A percentile compares a stretch with the other conserved stretches of the same genome.
Evolutionary conservation across 2,113 vertebrate species (phyloP).

Genomic region (Campylomormyrus numenius): DNA sequence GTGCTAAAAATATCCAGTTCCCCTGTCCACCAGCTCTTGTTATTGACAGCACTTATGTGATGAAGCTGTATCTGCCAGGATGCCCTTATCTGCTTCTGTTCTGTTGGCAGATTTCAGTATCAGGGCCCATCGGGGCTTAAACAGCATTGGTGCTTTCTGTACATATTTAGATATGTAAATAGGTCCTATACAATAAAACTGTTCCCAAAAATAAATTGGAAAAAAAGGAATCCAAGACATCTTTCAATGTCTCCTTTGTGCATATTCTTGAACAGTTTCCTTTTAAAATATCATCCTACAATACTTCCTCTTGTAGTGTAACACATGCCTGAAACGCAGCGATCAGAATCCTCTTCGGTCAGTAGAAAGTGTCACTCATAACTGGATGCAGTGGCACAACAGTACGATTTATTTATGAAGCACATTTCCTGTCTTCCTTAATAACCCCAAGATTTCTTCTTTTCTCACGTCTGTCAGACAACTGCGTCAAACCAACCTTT

Average conservation of each 20-base stretch:
- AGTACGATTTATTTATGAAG: slow-evolving; percentile 56
- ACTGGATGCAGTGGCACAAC: slow-evolving; percentile 75
- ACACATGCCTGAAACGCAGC: slow-evolving; percentile 81
- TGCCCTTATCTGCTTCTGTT: slow-evolving; percentile 65
- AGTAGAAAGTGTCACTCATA: slow-evolving; percentile 50
- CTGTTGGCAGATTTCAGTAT: slow-evolving; percentile 79
- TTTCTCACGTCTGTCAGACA: slow-evolving; percentile 42
- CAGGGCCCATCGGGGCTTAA: slow-evolving; percentile 73
- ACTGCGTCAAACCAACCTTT: slow-evolving; percentile 52
- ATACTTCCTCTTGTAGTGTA: slow-evolving; percentile 59
- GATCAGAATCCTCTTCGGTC: slow-evolving; percentile 44
- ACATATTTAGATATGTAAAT: slow-evolving; percentile 94
- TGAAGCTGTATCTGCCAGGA: slow-evolving; percentile 84
- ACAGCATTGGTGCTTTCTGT: slow-evolving; percentile 94
- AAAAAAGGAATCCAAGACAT: slow-evolving; percentile 86
- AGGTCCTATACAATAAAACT: slow-evolving; percentile 94
- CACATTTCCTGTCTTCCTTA: slow-evolving; percentile 38
- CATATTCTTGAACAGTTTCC: slow-evolving; percentile 71
- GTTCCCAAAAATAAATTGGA: slow-evolving; percentile 84
- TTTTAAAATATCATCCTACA: slow-evolving; percentile 65
- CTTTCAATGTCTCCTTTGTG: slow-evolving; percentile 92
- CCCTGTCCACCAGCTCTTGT: slow-evolving; percentile 80
- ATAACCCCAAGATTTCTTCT: slow-evolving; percentile 24
- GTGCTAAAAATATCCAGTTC: slow-evolving; percentile 97
- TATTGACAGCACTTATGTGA: slow-evolving; percentile 92